These are phyloP conservation scores for Polydrusus tereticollis DNA, from an alignment of 2,888 invertebrate genomes.

Conservation along the genomic window DNA sequence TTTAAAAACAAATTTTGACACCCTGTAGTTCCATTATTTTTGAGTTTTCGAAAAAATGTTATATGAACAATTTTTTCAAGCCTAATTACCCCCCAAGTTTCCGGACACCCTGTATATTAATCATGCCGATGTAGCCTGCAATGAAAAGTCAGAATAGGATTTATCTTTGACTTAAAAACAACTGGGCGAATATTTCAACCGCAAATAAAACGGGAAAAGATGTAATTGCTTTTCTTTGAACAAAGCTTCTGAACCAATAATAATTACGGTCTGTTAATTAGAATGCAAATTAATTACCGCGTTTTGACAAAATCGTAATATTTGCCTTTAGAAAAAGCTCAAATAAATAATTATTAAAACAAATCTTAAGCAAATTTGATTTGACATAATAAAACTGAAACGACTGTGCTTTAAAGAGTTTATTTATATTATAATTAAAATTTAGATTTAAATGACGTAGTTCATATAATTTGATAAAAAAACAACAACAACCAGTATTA, in stretches of 20 bases:
- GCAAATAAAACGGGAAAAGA: neutral
- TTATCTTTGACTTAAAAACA: neutral
- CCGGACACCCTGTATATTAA: neutral
- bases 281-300: neutral
- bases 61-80: too few relatives aligned
- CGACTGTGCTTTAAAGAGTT: neutral
- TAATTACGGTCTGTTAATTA: neutral
- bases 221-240: neutral
- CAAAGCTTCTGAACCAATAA: neutral
- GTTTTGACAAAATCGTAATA: conserved; percentile 1
- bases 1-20: too few relatives aligned
- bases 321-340: neutral
- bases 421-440: neutral
- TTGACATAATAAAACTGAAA: neutral
- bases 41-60: too few relatives aligned
- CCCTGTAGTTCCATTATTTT: too few relatives aligned
- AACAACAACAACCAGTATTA: too few relatives aligned
- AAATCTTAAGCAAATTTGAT: neutral
- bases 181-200: neutral
- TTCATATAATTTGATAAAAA: too few relatives aligned
- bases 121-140: neutral
- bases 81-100: too few relatives aligned
- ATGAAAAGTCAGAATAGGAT: neutral
- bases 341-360: neutral
- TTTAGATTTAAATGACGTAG: too few relatives aligned